Conservation (phyloP, 2,113 vertebrate genomes). For the Tragelaphus scriptus region DNA sequence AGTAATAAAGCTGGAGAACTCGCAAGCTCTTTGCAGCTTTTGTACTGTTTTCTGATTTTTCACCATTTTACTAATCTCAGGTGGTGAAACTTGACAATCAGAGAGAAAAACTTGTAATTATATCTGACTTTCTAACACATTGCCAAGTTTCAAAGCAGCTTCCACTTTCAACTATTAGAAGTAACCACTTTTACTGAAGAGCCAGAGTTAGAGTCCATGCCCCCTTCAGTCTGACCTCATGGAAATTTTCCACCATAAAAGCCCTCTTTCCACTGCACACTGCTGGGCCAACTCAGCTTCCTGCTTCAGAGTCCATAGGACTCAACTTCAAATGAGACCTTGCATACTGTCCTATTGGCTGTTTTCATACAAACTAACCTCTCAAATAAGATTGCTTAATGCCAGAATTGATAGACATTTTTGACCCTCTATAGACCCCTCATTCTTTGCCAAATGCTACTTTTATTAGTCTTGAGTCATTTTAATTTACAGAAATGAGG, state of each 20-base stretch:
- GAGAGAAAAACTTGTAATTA: neutral
- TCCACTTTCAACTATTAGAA: neutral
- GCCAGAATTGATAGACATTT: neutral
- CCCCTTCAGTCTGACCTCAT: neutral
- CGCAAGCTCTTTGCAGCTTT: neutral
- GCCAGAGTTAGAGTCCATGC: neutral
- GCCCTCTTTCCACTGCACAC: neutral
- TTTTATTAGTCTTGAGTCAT: neutral
- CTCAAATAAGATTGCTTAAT: neutral
- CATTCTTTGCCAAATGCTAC: neutral
- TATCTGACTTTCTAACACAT: neutral
- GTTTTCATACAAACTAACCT: neutral
- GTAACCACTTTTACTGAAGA: neutral
- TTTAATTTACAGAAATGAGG: neutral
- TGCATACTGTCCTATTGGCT: neutral
- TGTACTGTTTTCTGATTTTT: neutral
- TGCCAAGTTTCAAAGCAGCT: neutral
- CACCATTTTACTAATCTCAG: constrained; percentile 1
- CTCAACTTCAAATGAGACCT: neutral
- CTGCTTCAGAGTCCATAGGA: neutral
- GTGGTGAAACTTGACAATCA: neutral
- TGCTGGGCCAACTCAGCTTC: neutral
- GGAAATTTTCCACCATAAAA: neutral
- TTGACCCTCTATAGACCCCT: neutral
- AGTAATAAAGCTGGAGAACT: neutral